A percentile compares a stretch with the other conserved stretches of the same genome.
Evolutionary conservation across 1,140 invertebrate species (phyloP).

Genomic region (Notospermus geniculatus): DNA sequence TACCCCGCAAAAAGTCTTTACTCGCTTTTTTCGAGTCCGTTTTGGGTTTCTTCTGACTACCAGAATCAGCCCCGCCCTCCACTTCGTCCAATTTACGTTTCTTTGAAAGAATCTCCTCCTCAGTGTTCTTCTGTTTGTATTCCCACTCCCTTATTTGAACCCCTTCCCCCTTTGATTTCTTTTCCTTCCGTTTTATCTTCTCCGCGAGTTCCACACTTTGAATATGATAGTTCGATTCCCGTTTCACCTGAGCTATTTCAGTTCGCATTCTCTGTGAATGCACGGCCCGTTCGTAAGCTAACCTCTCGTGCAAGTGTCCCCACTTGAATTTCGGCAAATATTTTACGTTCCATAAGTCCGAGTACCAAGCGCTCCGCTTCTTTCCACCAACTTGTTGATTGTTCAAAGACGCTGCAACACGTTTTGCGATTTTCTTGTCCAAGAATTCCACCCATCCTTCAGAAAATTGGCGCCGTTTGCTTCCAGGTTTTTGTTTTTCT

Average conservation of each 20-base stretch:
- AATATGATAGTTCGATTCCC: conserved; percentile 80
- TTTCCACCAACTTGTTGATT: conserved; percentile 81
- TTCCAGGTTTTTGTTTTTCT: conserved; percentile 25
- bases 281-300: conserved; percentile 86
- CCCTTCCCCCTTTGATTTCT: conserved; percentile 24
- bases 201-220: conserved; percentile 78
- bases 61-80: conserved; percentile 1
- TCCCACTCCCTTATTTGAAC: conserved; percentile 19
- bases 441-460: conserved; percentile 98
- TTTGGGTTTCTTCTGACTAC: conserved; percentile 19
- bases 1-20: conserved; percentile 30
- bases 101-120: conserved; percentile 39
- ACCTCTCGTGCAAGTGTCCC: conserved; percentile 87
- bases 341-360: conserved; percentile 92
- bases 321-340: conserved; percentile 91
- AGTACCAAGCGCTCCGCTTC: conserved; percentile 83
- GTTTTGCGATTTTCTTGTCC: conserved; percentile 83
- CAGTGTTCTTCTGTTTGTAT: conserved; percentile 38
- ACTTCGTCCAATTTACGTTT: conserved; percentile 19
- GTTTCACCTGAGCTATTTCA: conserved; percentile 86
- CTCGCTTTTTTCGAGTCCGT: conserved; percentile 18
- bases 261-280: conserved; percentile 79
- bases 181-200: conserved; percentile 61
- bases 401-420: conserved; percentile 77
- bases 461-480: conserved; percentile 66